Base-by-base conservation (phyloP, 1,140 invertebrate species). In the Caenorhabditis brenneri region DNA sequence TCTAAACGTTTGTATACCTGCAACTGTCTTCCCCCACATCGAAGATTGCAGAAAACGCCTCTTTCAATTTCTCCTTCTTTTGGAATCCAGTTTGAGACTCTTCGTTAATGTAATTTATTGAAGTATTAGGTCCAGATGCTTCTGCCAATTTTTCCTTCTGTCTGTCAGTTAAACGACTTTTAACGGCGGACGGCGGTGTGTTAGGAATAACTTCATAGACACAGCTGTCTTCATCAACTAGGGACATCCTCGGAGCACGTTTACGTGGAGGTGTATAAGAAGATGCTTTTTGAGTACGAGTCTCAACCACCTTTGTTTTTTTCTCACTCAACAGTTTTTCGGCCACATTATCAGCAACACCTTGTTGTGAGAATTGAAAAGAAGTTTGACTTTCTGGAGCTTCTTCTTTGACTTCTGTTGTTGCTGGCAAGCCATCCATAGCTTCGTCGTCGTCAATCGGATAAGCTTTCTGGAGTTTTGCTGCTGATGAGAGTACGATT, bases 141-240 rank as follows among this genome's bases (percentile, higher is more conserved):
- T 65, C 31, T 12, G 16, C 58, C 5, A 74, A 42, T 27, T 33
- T 74, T n/a, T 74, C 65, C 27, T 74, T 74, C 22, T 74, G 65
- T 46, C 36, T 29, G 22, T 74, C 65, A 10, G 65, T 74, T n/a
- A 74, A 42, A 5, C 36, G 36, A 42, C 3, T 46, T 24, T 46
- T 74, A 9, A 33, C 19, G 42, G 5, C 9, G 19, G 65, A 39
- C 0, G 36, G 65, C 1, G 65, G 36, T 24, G 65, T 65, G 19
- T 29, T 10, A 10, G 36, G 9, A 15, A 74, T 74, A 9, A n/a
- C 12, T 22, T 42, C 22, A 36, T 22, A 74, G n/a, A 42, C 65
- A 74, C 36, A 42, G 33, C 65, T 74, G n/a, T 74, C 65, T 46
- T 74, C 65, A 24, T 74, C 65, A 19, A 74, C 1, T n/a, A 74